Evolutionary conservation across 2,888 invertebrate species (phyloP), one percentile per base, ranked within the genome.

Genomic region (Sturmia bella): DNA sequence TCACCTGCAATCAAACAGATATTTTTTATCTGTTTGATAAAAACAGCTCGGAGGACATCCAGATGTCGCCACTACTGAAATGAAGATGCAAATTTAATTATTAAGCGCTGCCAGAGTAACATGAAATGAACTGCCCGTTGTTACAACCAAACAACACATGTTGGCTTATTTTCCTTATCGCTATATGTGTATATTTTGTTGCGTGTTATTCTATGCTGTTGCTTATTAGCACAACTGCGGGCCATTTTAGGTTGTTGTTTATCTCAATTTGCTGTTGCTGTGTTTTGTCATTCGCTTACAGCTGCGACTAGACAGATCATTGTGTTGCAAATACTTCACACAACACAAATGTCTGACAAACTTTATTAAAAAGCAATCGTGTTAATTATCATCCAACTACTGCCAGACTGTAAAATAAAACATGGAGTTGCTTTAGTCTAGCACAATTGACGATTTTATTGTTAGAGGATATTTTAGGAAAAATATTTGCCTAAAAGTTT

Each of bases 331-430:
- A 48, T 9, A 19, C n/a, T 56, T 3, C 19, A 56, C 19, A 56
- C 21, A n/a, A 37, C 32, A 19, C 11, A 37, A 45, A 32, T 0
- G 64, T 24, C 48, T 66, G 45, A 48, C 39, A 45, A 45, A 56
- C 45, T 11, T 75, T 68, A 76, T 76, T 72, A 80, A 76, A 66
- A 68, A n/a, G n/a, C 72, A 80, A 80, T 72, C 72, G 56, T 59
- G 54, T 80, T 76, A 76, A 76, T 80, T 72, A 68, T 45, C 21
- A 32, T 64, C 59, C 54, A 50, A 63, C 27, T 48, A 32, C 19
- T 39, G 24, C 13, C 11, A 6, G 45, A 17, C 12, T 17, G 32
- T 41, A 5, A 12, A 19, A n/a, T n/a, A 15, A 43, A 66, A 39
- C 13, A 24, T 21, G 17, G 32, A 32, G 9, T 6, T 7, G 32